Evolutionary conservation across 2,797 vertebrate species (phyloP), one percentile per base, ranked within the genome.

Genomic region (Gymnodraco acuticeps): DNA sequence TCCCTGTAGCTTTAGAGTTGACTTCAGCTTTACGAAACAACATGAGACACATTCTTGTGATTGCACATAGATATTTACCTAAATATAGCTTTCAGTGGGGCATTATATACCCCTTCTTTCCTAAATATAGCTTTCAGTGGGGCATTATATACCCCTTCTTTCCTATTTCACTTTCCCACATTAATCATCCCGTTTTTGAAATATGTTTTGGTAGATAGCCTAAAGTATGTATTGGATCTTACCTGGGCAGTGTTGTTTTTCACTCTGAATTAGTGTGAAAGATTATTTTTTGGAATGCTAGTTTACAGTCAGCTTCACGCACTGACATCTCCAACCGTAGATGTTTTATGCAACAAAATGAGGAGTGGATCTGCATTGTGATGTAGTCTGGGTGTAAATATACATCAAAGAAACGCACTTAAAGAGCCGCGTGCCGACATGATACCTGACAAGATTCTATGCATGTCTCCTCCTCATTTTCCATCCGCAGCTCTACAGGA

Each of bases 321-420:
- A 0, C 60, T 42, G 68, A 77, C 64, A 48, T 83, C 64, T 64
- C 62, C 76, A 47, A 31, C 19, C 17, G 3, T 41, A 41, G 31
- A 69, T 41, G 67, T 86, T 85, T 92, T 81, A 88, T 86, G 77
- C 72, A 88, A 0, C 20, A 69, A n/a, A 66, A 51, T 15, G 45
- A n/a, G 19, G 43, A 59, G 41, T 33, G 13, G 41, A 46, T 69
- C 64, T 1, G 42, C 75, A 58, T 84, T 81, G 80, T 79, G 81
- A 75, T 80, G 72, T 23, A 52, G 41, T 10, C 74, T 80, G 67
- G 79, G 83, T 46, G 84, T 84, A 82, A 82, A 77, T 77, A 76
- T 51, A 63, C 61, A 80, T 77, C 46, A 84, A 53, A 83, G 55
- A 17, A 54, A 16, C 20, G 12, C 65, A 78, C 53, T 53, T 71